Evolutionary conservation across 2,888 invertebrate species (phyloP).

Genomic region (Drosophila monieri): DNA sequence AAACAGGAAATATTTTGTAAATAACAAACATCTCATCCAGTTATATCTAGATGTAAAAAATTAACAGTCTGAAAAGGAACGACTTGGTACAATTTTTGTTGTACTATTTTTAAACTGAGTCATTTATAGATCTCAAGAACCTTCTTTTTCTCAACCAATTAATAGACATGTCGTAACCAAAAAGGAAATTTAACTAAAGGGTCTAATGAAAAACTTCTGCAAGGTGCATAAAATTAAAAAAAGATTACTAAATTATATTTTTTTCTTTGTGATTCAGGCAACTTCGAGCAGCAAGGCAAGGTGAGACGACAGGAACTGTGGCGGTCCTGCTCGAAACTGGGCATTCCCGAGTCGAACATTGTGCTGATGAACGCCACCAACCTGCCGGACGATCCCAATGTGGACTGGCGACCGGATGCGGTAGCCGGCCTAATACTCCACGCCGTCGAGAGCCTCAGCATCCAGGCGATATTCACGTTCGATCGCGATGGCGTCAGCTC

Average conservation of each 20-base stretch:
- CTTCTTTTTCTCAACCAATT: neutral
- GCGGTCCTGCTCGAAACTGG: constrained; percentile 91
- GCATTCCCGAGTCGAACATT: constrained; percentile 91
- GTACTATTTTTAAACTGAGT: constrained; percentile 1
- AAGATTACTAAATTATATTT: neutral
- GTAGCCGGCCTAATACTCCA: constrained; percentile 87
- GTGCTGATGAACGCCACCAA: constrained; percentile 89
- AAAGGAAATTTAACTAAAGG: neutral
- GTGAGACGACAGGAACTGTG: constrained; percentile 91
- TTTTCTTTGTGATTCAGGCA: constrained; percentile 84
- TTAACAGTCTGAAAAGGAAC: neutral
- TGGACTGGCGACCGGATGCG: constrained; percentile 90
- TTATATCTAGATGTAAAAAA: neutral
- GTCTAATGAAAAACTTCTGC: too few species aligned
- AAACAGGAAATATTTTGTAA: neutral
- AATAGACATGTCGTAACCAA: neutral
- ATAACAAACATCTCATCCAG: neutral
- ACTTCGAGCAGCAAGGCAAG: constrained; percentile 87
- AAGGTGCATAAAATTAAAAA: too few species aligned
- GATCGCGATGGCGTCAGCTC: constrained; percentile 96
- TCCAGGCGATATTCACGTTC: constrained; percentile 95
- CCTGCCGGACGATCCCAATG: constrained; percentile 90
- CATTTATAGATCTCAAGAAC: constrained; percentile 1
- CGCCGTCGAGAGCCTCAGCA: constrained; percentile 89
- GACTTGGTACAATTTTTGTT: neutral